Conservation (phyloP, 2,797 vertebrate genomes). For the Dallia pectoralis region DNA sequence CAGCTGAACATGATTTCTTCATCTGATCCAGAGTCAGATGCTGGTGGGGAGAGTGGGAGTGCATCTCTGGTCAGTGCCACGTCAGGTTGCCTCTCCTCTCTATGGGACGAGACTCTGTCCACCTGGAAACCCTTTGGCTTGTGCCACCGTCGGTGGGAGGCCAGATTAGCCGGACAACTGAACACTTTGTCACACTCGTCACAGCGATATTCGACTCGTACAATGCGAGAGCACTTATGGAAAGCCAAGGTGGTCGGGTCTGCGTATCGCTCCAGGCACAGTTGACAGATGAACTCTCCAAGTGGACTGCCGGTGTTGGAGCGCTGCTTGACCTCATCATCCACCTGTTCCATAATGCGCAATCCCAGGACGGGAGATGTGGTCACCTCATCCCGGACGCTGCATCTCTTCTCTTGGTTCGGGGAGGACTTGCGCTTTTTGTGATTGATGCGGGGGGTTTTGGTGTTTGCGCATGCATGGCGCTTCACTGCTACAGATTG, state of each 20-base stretch:
- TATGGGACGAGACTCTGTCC: slow-evolving; percentile 12
- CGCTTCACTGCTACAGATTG: slow-evolving; percentile 28
- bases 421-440: slow-evolving; percentile 44
- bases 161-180: slow-evolving; percentile 67
- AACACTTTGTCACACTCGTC: slow-evolving; percentile 69
- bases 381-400: slow-evolving; percentile 45
- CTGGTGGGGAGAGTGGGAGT: slow-evolving; percentile 21
- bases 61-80: slow-evolving; percentile 10
- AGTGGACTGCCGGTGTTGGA: slow-evolving; percentile 36
- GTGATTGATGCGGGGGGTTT: slow-evolving; percentile 19
- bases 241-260: slow-evolving; percentile 64
- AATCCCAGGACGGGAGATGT: slow-evolving; percentile 56
- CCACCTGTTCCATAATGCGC: slow-evolving; percentile 45
- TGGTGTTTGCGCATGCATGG: slow-evolving; percentile 24
- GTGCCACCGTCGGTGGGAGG: slow-evolving; percentile 69
- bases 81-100: slow-evolving; percentile 26
- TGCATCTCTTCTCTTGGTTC: slow-evolving; percentile 35
- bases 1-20: slow-evolving; percentile 54
- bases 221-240: slow-evolving; percentile 65
- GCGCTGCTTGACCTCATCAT: slow-evolving; percentile 25
- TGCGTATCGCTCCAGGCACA: slow-evolving; percentile 60
- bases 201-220: slow-evolving; percentile 65
- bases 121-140: slow-evolving; percentile 41
- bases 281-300: slow-evolving; percentile 63
- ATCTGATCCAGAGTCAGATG: slow-evolving; percentile 37